Evolutionary conservation across 2,797 vertebrate genomes (phyloP), one percentile per base, ranked within the genome.

Genomic region (Hippopotamyrus pictus): DNA sequence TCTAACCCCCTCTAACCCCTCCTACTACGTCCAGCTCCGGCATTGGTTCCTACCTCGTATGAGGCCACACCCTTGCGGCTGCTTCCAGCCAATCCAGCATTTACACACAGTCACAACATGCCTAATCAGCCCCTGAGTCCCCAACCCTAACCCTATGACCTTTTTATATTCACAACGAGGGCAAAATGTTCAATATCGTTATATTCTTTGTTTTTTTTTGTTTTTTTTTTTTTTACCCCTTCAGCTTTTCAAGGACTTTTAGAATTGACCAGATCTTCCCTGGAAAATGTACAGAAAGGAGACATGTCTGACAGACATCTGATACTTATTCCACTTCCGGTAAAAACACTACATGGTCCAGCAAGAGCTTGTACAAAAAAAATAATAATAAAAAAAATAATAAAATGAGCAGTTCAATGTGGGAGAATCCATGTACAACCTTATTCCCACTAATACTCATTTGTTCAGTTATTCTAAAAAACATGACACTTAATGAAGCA

Each of bases 381-480:
- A 3, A 90, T 73, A 53, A 8, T 12, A 7, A 87, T 17, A 11
- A 37, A 88, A 62, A 88, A 88, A 76, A 79, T n/a, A 57, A n/a
- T 33, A 33, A 88, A 53, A 51, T 44, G 50, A 88, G 57, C 62
- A 53, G 46, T 41, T 51, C 88, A 57, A 65, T 11, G 37, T 88
- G 53, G 57, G 86, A 88, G 53, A 29, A 51, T 86, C 54, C 73
- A 90, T 48, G 19, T 76, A 83, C 89, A 83, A 84, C 46, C 89
- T 22, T 41, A 84, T 57, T 48, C 89, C 51, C 73, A 25, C 53
- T 33, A 37, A 51, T 65, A 22, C 89, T 83, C 33, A 37, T 84
- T 22, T 57, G 53, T 65, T 79, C 29, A 90, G 87, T 76, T 50
- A 57, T 62, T 85, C 51, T 85, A 85, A 8, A 48, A 69, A 62